phyloP scores from a whole-genome alignment of 2,113 vertebrate species.

The Scytalopus superciliaris region DNA sequence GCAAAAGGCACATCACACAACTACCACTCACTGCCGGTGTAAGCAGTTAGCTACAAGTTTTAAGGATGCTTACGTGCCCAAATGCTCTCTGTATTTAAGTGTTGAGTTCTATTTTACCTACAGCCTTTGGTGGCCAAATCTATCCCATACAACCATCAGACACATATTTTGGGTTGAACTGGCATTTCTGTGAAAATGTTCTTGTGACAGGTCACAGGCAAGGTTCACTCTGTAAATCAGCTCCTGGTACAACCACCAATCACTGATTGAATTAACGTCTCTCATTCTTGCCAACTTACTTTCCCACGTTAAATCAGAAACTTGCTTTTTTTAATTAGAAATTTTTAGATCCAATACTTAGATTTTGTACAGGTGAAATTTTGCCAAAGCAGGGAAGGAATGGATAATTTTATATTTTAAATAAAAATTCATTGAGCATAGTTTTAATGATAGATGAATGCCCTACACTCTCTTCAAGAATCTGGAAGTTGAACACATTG shows the following conservation, averaged over 20 bases:
- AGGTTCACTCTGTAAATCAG: not conserved
- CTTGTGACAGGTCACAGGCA: not conserved
- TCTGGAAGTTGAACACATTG: not conserved
- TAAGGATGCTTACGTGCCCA: not conserved
- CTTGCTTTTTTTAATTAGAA: not conserved
- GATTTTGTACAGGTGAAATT: not conserved
- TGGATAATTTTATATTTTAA: not conserved
- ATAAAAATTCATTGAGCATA: not conserved
- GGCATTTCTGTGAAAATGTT: not conserved
- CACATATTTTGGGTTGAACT: not conserved
- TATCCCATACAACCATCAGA: not conserved
- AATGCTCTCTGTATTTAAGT: not conserved
- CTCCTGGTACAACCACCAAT: not conserved
- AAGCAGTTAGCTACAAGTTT: not conserved
- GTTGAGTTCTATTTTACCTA: not conserved
- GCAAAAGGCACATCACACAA: not conserved
- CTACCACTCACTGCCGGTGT: not conserved
- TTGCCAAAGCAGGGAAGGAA: not conserved
- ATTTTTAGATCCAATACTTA: not conserved
- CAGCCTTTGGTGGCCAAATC: not conserved
- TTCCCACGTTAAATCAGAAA: not conserved
- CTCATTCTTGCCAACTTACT: not conserved
- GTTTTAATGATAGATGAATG: not conserved
- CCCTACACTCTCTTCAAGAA: not conserved
- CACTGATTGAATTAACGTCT: not conserved